phyloP scores from a whole-genome alignment of 2,797 vertebrate species.

The Pseudochirops cupreus region DNA sequence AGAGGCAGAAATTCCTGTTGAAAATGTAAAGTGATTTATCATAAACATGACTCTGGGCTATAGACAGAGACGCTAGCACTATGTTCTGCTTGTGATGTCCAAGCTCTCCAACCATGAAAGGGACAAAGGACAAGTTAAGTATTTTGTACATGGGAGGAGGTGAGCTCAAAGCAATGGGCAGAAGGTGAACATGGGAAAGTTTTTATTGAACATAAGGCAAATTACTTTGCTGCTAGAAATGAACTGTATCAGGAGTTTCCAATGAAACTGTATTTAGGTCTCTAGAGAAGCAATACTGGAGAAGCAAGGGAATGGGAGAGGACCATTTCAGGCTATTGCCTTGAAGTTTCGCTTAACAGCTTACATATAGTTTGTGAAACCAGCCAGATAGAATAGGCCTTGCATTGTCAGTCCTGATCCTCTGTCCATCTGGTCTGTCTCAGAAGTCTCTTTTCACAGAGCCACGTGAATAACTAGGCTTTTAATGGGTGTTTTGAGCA shows the following conservation, averaged over 20 bases:
- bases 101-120: neutral
- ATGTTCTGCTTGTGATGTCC: neutral
- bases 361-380: neutral
- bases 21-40: neutral
- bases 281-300: neutral
- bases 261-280: neutral
- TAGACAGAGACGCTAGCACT: neutral
- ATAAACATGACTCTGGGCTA: neutral
- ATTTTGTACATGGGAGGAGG: neutral
- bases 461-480: conserved; percentile 22
- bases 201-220: neutral
- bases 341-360: neutral
- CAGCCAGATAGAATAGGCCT: neutral
- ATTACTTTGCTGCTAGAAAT: neutral
- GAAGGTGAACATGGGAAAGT: neutral
- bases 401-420: neutral
- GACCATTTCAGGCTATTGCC: neutral
- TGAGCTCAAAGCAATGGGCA: conserved; percentile 10
- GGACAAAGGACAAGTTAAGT: neutral
- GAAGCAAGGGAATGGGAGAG: neutral
- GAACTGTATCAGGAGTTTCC: neutral
- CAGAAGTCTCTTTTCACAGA: neutral
- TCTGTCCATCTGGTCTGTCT: neutral
- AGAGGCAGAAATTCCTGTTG: neutral
- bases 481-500: conserved; percentile 19